Base-by-base conservation (phyloP, 2,113 vertebrate species). In the Chinchilla lanigera region DNA sequence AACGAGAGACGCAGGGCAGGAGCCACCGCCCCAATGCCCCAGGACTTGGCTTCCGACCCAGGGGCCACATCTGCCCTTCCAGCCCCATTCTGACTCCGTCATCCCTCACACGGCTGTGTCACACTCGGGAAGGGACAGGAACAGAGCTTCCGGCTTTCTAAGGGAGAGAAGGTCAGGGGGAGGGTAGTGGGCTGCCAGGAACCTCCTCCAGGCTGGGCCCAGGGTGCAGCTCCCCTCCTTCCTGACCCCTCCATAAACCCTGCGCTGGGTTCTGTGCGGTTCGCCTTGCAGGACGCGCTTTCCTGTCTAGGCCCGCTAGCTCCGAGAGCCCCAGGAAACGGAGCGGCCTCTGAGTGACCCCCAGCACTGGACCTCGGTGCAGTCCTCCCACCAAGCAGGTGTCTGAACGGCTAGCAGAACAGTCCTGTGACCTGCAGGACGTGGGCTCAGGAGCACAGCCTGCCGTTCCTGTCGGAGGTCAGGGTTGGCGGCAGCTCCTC, bases 31-130 rank as follows among this genome's bases (percentile, higher is more conserved):
- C 44, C 56, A 30, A 7, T 4, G 1, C 26, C 44, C 73, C 9
- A 50, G 35, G 47, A 4, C 16, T n/a, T 0, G 3, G 17, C 6
- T 13, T n/a, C 35, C 5, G 0, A 22, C 6, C 13, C 38, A 1
- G 33, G 38, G 3, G 2, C 38, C 13, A 35, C 24, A 19, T 24
- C 3, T 2, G 1, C 5, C 3, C 50, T 10, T 5, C 19, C 41
- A 26, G 65, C 30, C 30, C 41, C 4, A 0, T 22, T 41, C 0
- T 19, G n/a, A 11, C 78, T 10, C 12, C 1, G 30, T 38, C 24
- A n/a, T 5, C 30, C 65, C 12, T 5, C 26, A 33, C 11, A 54
- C 0, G 3, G 9, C 54, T 6, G 3, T 92, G 65, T 60, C 41
- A 10, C 20, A 14, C 0, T 35, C 0, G 54, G 24, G 26, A 83